Conservation (phyloP, 1,140 invertebrate species). For the Apocrypta bakeri region DNA sequence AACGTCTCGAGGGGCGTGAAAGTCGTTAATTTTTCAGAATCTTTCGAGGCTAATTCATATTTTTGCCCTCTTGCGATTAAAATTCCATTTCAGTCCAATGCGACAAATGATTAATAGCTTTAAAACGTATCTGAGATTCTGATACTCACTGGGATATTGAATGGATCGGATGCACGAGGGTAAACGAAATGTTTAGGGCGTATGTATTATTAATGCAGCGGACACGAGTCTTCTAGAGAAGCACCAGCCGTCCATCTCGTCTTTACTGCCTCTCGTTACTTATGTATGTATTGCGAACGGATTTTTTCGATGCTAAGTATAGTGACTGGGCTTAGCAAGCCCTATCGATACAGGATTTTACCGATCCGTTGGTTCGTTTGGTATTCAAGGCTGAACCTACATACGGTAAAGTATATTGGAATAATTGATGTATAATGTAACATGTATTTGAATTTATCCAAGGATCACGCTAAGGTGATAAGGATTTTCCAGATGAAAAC, state of each 20-base stretch:
- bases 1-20: background rate
- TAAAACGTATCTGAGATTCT: conserved; percentile 14
- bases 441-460: too few relatives aligned
- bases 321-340: background rate
- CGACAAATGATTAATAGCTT: background rate
- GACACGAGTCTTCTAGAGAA: background rate
- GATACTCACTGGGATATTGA: conserved; percentile 13
- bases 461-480: too few relatives aligned
- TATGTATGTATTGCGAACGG: conserved; percentile 19
- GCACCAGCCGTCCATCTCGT: background rate
- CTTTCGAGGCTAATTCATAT: too few relatives aligned
- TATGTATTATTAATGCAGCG: conserved; percentile 64
- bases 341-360: background rate
- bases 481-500: background rate
- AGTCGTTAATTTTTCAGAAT: background rate
- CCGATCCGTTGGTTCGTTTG: background rate
- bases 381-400: background rate
- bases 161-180: background rate
- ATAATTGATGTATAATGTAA: too few relatives aligned
- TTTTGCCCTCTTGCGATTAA: too few relatives aligned
- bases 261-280: conserved; percentile 13
- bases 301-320: too few relatives aligned
- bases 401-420: background rate
- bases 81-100: background rate
- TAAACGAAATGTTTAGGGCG: conserved; percentile 62